Conservation (phyloP, 2,888 invertebrate species). For the Morpho achilles region DNA sequence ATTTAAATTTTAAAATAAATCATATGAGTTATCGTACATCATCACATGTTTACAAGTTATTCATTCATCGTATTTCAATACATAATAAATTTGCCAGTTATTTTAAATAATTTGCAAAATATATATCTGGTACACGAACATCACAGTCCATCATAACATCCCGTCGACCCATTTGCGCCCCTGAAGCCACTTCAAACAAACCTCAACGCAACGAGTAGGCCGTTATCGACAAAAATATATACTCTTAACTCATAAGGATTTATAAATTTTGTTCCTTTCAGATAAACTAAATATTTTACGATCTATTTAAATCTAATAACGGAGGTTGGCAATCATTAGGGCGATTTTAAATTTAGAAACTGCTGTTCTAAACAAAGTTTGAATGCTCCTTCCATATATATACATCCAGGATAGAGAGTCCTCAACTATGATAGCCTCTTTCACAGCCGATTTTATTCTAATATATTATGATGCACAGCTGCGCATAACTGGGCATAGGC, state of each 20-base stretch:
- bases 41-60: slow-evolving; percentile 4
- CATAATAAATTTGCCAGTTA: background rate
- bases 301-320: slow-evolving; percentile 6
- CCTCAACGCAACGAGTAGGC: slow-evolving; percentile 30
- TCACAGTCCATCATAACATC: slow-evolving; percentile 49
- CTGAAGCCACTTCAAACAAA: slow-evolving; percentile 51
- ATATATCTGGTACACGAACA: slow-evolving; percentile 9
- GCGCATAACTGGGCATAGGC: too few relatives aligned
- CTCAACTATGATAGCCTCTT: too few relatives aligned
- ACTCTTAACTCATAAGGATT: slow-evolving; percentile 1
- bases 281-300: background rate
- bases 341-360: too few relatives aligned
- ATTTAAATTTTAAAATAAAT: too few relatives aligned
- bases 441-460: too few relatives aligned
- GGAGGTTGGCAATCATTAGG: too few relatives aligned
- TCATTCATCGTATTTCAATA: slow-evolving; percentile 6
- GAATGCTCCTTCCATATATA: too few relatives aligned
- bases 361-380: too few relatives aligned
- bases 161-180: slow-evolving; percentile 37
- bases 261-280: too few relatives aligned
- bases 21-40: background rate
- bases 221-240: slow-evolving; percentile 37
- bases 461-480: too few relatives aligned
- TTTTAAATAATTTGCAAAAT: slow-evolving; percentile 12
- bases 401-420: too few relatives aligned